Conservation (phyloP, 2,797 vertebrate species). For the Apodemus agrarius region DNA sequence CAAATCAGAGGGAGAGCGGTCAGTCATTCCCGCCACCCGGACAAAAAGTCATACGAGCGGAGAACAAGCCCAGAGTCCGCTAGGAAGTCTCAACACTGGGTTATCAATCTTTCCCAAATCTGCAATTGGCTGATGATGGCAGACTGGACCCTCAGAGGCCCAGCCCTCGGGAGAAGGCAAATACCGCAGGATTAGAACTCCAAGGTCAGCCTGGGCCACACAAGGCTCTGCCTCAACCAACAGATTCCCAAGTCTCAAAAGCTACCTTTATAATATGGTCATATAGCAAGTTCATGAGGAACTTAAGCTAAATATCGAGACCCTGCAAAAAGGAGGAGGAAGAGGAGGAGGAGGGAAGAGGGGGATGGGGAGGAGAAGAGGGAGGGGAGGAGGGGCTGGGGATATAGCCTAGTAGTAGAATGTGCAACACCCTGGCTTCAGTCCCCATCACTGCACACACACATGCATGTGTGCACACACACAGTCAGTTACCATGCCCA, state of each 20-base stretch:
- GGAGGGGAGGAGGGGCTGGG: not conserved
- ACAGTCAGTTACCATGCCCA: not conserved
- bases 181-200: not conserved
- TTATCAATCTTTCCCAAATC: not conserved
- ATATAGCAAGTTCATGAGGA: not conserved
- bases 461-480: too few relatives aligned
- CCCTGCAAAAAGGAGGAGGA: not conserved
- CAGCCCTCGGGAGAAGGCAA: not conserved
- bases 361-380: too few relatives aligned
- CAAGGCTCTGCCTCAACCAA: not conserved
- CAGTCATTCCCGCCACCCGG: not conserved
- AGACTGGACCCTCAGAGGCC: not conserved
- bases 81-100: accelerated
- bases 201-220: not conserved
- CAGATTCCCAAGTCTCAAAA: not conserved
- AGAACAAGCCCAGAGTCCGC: not conserved
- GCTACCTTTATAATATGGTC: not conserved
- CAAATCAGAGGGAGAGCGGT: conserved; percentile 28
- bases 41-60: accelerated
- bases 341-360: too few relatives aligned
- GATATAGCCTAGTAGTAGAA: not conserved
- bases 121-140: not conserved
- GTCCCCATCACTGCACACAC: not conserved
- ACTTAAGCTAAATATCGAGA: not conserved
- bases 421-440: not conserved